A percentile compares a stretch with the other conserved stretches of the same genome.
These are phyloP conservation scores for Asbolus verrucosus DNA, from an alignment of 1,140 invertebrate genomes.

Conservation along the genomic window DNA sequence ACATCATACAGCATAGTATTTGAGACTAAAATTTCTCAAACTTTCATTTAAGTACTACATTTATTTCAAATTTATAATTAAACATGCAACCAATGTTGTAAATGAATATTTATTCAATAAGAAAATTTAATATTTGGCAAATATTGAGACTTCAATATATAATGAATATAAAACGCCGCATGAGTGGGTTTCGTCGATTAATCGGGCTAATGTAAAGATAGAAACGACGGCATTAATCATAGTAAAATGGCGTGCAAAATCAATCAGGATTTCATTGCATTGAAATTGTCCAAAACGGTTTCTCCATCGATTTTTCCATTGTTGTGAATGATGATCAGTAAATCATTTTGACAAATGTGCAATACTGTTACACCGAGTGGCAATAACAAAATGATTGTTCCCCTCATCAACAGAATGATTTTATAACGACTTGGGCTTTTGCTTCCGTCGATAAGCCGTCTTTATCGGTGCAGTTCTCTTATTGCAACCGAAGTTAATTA, in stretches of 20 bases:
- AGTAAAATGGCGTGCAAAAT: slow-evolving; percentile 44
- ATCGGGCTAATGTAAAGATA: slow-evolving; percentile 26
- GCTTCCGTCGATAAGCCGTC: not conserved
- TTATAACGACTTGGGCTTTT: not conserved
- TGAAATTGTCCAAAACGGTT: slow-evolving; percentile 12
- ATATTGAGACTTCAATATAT: not conserved
- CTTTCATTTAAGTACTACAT: too few species aligned
- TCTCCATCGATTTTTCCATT: slow-evolving; percentile 23
- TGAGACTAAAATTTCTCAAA: too few species aligned
- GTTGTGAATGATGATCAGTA: slow-evolving; percentile 10
- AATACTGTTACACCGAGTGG: too few species aligned
- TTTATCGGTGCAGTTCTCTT: not conserved
- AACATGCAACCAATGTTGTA: too few species aligned
- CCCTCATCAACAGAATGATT: too few species aligned
- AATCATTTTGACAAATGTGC: slow-evolving; percentile 23
- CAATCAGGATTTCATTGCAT: slow-evolving; percentile 36
- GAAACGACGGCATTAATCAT: slow-evolving; percentile 29
- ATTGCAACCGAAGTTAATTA: slow-evolving; percentile 8
- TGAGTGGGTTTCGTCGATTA: slow-evolving; percentile 1
- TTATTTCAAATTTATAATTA: too few species aligned
- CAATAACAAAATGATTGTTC: too few species aligned
- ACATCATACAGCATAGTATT: too few species aligned
- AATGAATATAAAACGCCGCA: slow-evolving; percentile 1
- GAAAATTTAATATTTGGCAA: too few species aligned
- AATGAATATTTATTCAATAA: too few species aligned